Evolutionary conservation across 2,888 invertebrate genomes (phyloP).

Genomic region (Schrankia costaestrigalis): DNA sequence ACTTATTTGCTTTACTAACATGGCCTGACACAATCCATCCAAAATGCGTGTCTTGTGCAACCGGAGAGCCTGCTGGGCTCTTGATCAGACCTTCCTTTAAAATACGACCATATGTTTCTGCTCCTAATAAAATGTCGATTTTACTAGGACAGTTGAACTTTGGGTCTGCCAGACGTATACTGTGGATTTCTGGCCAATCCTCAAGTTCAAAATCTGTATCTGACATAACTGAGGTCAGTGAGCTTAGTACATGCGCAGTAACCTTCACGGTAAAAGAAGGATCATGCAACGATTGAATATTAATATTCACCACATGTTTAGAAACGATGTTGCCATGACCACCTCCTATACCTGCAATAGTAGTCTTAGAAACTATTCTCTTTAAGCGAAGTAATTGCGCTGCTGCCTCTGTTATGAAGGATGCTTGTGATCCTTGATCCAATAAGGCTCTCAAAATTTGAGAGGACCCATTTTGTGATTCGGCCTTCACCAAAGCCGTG

Average conservation of each 20-base stretch:
- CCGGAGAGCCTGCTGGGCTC: background rate
- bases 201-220: background rate
- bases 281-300: slow-evolving; percentile 1
- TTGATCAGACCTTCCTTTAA: background rate
- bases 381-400: background rate
- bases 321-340: background rate
- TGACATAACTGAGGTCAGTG: background rate
- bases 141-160: no score
- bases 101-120: background rate
- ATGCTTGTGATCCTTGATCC: no score
- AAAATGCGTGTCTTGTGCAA: background rate
- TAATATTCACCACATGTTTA: slow-evolving; percentile 1
- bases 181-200: slow-evolving; percentile 1
- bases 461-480: slow-evolving; percentile 1
- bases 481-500: slow-evolving; percentile 3
- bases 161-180: no score
- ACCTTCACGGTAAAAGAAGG: slow-evolving; percentile 1
- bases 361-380: background rate
- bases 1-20: background rate
- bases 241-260: slow-evolving; percentile 2
- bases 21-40: no score
- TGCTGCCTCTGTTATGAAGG: background rate
- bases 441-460: no score
- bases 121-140: no score
- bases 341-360: no score